phyloP scores from a whole-genome alignment of 2,797 vertebrate genomes.

The Poeciliopsis infans region DNA sequence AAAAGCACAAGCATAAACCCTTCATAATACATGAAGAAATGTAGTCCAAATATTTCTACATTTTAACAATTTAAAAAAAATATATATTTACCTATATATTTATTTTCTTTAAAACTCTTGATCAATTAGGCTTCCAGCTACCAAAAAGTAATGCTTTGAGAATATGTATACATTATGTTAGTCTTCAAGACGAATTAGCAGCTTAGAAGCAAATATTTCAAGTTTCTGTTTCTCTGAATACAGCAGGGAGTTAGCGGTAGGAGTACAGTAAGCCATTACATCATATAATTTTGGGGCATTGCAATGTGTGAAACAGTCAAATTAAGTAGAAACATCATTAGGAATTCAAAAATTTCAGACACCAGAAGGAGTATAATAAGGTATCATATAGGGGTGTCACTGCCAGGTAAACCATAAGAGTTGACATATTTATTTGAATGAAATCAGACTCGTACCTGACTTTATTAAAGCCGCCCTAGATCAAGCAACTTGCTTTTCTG shows the following conservation, averaged over 20 bases:
- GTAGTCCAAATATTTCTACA: not conserved
- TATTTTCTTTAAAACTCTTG: not conserved
- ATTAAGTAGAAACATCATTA: not conserved
- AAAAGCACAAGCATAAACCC: conserved; percentile 4
- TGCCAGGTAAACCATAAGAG: not conserved
- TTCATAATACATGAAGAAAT: not conserved
- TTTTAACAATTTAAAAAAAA: not conserved
- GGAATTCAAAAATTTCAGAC: not conserved
- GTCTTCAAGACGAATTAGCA: not conserved
- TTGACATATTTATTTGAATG: not conserved
- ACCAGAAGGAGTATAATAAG: not conserved
- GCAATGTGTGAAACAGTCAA: not conserved
- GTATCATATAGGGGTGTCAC: not conserved
- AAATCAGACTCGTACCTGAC: not conserved
- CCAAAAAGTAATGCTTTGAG: not conserved
- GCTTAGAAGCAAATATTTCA: not conserved
- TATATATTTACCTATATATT: not conserved
- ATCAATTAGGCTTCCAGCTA: not conserved
- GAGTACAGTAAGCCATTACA: not conserved
- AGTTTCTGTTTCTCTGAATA: not conserved
- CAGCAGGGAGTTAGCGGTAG: not conserved
- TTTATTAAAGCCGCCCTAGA: not conserved
- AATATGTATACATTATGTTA: not conserved
- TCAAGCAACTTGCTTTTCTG: not conserved
- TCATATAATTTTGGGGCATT: not conserved